Conservation (phyloP, 2,888 invertebrate genomes). For the Stenchaetothrips biformis region DNA sequence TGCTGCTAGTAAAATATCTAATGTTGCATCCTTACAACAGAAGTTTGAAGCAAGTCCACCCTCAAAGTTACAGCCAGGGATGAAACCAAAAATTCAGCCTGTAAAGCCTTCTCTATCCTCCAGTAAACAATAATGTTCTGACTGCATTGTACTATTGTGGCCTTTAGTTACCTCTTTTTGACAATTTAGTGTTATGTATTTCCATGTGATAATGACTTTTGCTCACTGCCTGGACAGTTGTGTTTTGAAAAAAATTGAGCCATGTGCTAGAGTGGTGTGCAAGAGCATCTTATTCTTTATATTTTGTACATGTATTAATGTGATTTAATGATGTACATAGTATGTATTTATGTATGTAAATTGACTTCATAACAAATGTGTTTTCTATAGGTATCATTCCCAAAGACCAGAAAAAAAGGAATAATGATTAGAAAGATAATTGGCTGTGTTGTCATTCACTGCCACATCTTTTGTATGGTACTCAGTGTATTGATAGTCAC, state of each 20-base stretch:
- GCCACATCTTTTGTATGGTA: neutral
- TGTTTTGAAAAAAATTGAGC: neutral
- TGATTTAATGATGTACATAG: neutral
- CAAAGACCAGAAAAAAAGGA: too few species aligned
- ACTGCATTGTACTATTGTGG: neutral
- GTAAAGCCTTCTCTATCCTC: neutral
- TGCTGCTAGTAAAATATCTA: constrained; percentile 56
- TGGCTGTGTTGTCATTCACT: neutral
- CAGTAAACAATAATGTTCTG: neutral
- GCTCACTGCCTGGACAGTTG: neutral
- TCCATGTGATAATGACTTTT: constrained; percentile 9
- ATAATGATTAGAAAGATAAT: too few species aligned
- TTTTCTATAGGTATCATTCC: neutral
- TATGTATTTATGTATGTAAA: neutral
- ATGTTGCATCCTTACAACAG: constrained; percentile 71
- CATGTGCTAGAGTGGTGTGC: neutral
- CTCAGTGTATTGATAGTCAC: neutral
- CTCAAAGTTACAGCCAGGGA: neutral
- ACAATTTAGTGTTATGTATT: constrained; percentile 2
- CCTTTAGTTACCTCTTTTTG: constrained; percentile 5
- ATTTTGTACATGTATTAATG: neutral
- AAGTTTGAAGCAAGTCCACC: constrained; percentile 61
- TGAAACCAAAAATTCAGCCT: neutral
- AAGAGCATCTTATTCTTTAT: neutral
- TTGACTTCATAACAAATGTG: neutral